Evolutionary conservation across 1,140 invertebrate species (phyloP).

Genomic region (Artemia franciscana): DNA sequence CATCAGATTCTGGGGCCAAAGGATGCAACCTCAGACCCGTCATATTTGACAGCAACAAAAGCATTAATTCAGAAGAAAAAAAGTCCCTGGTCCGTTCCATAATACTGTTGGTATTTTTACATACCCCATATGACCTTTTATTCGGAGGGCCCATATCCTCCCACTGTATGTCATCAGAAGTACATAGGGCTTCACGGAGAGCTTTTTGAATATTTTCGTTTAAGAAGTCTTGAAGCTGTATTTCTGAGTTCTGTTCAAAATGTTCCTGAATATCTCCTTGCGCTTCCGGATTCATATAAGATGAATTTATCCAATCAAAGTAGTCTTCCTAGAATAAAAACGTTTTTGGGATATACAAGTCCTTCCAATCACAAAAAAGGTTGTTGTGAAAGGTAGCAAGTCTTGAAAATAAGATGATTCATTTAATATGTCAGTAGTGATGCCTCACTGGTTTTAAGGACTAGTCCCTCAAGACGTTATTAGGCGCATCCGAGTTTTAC

Average conservation of each 20-base stretch:
- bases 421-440: no score
- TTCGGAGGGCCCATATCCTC: slow-evolving; percentile 10
- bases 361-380: no score
- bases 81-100: slow-evolving; percentile 19
- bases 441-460: no score
- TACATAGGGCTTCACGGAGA: slow-evolving; percentile 15
- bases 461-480: no score
- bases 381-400: no score
- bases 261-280: slow-evolving; percentile 24
- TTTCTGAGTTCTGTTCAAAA: slow-evolving; percentile 27
- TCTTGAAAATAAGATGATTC: no score
- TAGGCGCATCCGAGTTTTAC: no score
- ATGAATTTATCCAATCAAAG: slow-evolving; percentile 24
- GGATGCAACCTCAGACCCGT: slow-evolving; percentile 25
- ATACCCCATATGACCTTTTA: slow-evolving; percentile 7
- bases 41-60: slow-evolving; percentile 25
- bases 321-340: slow-evolving; percentile 12
- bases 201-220: slow-evolving; percentile 21
- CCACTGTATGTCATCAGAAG: slow-evolving; percentile 4
- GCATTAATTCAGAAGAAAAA: slow-evolving; percentile 25
- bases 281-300: slow-evolving; percentile 23
- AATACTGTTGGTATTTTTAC: slow-evolving; percentile 14
- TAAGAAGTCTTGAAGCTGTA: slow-evolving; percentile 27
- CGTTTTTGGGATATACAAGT: no score
- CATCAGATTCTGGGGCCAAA: slow-evolving; percentile 13